Evolutionary conservation across 2,797 vertebrate species (phyloP).

Genomic region (Neomorphus geoffroyi): DNA sequence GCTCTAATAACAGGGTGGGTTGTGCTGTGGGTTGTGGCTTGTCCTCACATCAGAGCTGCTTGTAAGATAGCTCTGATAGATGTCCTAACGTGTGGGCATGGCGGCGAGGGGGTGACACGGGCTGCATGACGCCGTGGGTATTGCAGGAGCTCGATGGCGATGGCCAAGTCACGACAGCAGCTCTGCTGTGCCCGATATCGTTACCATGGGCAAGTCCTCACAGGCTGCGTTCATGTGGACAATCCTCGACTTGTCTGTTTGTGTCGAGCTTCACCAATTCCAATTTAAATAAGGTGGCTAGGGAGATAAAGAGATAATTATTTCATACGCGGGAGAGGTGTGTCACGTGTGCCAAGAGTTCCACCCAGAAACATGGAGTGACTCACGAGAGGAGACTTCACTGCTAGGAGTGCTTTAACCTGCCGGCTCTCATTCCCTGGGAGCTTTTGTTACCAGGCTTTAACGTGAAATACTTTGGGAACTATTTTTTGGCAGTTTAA

Average conservation of each 20-base stretch:
- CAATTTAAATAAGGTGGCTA: constrained; percentile 49
- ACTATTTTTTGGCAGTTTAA: background rate
- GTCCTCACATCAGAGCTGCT: constrained; percentile 13
- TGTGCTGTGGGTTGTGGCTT: constrained; percentile 33
- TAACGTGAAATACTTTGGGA: background rate
- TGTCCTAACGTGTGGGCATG: background rate
- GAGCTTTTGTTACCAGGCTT: background rate
- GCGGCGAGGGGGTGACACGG: background rate
- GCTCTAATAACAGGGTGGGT: constrained; percentile 50
- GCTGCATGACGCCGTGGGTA: background rate
- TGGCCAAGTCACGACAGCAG: background rate
- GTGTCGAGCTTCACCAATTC: constrained; percentile 28
- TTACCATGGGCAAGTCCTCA: background rate
- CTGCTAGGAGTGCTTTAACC: background rate
- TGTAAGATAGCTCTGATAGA: background rate
- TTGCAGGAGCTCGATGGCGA: background rate
- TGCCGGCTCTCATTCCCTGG: background rate
- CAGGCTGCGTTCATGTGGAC: background rate
- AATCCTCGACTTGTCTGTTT: constrained; percentile 55
- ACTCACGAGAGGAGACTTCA: background rate
- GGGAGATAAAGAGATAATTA: constrained; percentile 51
- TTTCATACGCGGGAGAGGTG: background rate
- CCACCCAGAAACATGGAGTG: constrained; percentile 25
- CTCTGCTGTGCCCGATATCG: background rate
- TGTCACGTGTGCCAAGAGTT: background rate